A percentile compares a stretch with the other conserved stretches of the same genome.
Evolutionary conservation across 1,140 invertebrate species (phyloP).

Genomic region (Bilobella aurantiaca): DNA sequence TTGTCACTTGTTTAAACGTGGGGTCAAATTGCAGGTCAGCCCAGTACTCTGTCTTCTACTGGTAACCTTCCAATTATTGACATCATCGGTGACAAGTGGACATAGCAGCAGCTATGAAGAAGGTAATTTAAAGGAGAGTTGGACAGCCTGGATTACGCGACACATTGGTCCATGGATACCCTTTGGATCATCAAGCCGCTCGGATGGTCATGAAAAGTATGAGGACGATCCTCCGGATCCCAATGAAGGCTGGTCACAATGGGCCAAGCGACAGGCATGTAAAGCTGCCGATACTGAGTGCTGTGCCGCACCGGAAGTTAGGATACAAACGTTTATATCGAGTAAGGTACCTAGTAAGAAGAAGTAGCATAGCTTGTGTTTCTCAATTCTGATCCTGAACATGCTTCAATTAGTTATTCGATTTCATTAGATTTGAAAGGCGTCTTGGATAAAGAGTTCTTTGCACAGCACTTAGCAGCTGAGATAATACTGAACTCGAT

Average conservation of each 20-base stretch:
- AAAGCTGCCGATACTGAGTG: neutral
- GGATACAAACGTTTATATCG: neutral
- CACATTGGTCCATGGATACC: too few relatives aligned
- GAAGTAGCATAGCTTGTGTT: neutral
- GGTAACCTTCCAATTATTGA: too few relatives aligned
- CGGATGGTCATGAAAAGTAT: too few relatives aligned
- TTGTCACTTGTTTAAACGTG: too few relatives aligned
- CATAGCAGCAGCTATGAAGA: too few relatives aligned
- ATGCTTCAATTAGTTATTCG: neutral
- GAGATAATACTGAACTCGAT: constrained; percentile 36
- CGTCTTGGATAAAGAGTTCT: constrained; percentile 30
- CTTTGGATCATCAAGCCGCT: too few relatives aligned
- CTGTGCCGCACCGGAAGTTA: neutral
- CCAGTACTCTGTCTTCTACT: too few relatives aligned
- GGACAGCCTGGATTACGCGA: too few relatives aligned
- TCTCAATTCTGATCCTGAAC: too few relatives aligned
- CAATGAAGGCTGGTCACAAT: neutral
- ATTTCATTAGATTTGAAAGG: neutral
- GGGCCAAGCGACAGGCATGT: neutral
- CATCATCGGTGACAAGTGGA: too few relatives aligned
- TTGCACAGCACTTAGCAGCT: constrained; percentile 41
- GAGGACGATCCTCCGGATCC: neutral
- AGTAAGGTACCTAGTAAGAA: neutral
- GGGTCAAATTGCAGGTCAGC: too few relatives aligned
- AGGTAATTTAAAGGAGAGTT: too few relatives aligned